Evolutionary conservation across 2,797 vertebrate genomes (phyloP).

Genomic region (Mormyrus hasselquistii): DNA sequence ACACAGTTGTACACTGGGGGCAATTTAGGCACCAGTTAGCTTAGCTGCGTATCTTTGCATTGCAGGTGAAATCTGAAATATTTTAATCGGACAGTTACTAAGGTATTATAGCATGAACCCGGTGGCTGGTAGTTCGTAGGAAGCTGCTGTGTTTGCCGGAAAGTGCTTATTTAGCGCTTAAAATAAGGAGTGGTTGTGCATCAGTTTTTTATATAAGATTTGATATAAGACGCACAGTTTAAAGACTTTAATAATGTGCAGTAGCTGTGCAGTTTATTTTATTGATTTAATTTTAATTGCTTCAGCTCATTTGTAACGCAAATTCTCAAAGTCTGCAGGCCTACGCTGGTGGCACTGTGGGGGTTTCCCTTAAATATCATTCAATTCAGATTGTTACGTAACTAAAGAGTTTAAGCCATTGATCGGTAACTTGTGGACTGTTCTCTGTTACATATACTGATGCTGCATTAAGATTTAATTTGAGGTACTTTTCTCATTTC

Average conservation of each 20-base stretch:
- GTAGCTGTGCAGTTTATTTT: not conserved
- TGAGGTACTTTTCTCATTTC: not conserved
- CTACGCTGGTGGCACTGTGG: not conserved
- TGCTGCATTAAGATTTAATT: not conserved
- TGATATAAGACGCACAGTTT: conserved; percentile 11
- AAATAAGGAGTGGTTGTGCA: conserved; percentile 12
- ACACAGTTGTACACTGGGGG: not conserved
- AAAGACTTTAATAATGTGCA: not conserved
- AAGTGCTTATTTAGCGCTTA: too few species aligned
- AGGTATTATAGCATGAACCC: not conserved
- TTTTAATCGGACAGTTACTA: too few species aligned
- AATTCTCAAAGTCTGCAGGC: not conserved
- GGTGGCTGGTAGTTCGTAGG: not conserved
- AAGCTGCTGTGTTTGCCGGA: not conserved
- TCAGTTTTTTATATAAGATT: conserved; percentile 18
- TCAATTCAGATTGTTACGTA: not conserved
- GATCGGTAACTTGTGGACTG: not conserved
- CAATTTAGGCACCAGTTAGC: not conserved
- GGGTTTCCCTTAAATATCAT: not conserved
- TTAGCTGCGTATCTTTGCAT: not conserved
- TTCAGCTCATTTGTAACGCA: not conserved
- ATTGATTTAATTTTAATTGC: not conserved
- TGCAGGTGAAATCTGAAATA: not conserved
- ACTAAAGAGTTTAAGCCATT: not conserved
- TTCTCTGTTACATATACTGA: not conserved